phyloP scores from a whole-genome alignment of 2,888 invertebrate species.

The Melinaea marsaeus region DNA sequence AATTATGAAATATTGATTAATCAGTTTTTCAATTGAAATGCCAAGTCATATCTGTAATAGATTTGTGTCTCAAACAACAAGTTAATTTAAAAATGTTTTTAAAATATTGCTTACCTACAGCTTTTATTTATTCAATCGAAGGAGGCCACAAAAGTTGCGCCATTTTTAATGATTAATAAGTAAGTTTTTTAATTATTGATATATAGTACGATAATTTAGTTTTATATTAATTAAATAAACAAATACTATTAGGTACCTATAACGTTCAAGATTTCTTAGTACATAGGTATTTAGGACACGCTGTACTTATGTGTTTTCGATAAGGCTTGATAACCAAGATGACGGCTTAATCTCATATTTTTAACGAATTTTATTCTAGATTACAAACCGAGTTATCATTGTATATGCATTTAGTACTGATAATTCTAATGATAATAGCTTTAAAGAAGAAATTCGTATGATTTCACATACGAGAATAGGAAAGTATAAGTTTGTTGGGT shows the following conservation, averaged over 20 bases:
- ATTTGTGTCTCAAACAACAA: neutral
- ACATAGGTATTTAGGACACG: constrained; percentile 17
- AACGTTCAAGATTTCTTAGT: constrained; percentile 13
- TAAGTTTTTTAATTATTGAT: too few species aligned
- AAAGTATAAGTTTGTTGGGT: constrained; percentile 55
- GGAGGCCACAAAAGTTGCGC: too few species aligned
- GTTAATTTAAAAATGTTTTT: neutral
- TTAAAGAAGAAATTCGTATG: constrained; percentile 46
- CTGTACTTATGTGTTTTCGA: constrained; percentile 55
- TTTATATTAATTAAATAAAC: too few species aligned
- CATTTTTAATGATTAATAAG: too few species aligned
- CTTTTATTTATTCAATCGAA: too few species aligned
- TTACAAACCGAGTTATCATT: constrained; percentile 45
- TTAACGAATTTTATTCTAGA: constrained; percentile 70
- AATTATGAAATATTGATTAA: constrained; percentile 34
- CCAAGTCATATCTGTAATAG: neutral
- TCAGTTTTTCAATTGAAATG: constrained; percentile 32
- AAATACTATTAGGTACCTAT: neutral
- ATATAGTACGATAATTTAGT: too few species aligned
- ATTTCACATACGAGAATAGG: constrained; percentile 32
- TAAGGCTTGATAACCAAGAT: constrained; percentile 69
- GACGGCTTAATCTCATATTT: constrained; percentile 73
- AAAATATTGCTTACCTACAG: too few species aligned
- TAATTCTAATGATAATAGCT: constrained; percentile 28
- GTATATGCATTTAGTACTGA: constrained; percentile 22